Evolutionary conservation across 2,113 vertebrate species (phyloP), one percentile per base, ranked within the genome.

Genomic region (Casuarius casuarius): DNA sequence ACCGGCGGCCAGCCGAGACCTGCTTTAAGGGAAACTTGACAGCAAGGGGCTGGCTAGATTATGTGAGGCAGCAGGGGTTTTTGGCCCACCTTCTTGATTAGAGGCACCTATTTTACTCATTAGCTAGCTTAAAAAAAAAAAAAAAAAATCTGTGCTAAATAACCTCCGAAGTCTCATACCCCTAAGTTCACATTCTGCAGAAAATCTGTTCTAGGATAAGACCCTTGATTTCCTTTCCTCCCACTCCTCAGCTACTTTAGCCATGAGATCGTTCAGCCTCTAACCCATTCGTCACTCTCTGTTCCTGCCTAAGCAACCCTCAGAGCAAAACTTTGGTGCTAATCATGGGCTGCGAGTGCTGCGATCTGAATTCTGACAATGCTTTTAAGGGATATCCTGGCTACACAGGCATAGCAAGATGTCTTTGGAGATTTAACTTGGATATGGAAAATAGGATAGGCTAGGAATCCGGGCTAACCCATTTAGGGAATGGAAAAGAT

Each of bases 371-470:
- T 81, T 84, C 92, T 87, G 87, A 94, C 63, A 85, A 38, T 21
- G 46, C 38, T 91, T 94, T 88, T 81, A 61, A 94, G 71, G 63
- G 58, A 44, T 54, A 91, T 44, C 25, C 26, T 15, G 62, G 81
- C 52, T 89, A 52, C 58, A 87, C 2, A 68, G 65, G n/a, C 1
- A 0, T 35, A 77, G 66, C 63, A 80, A 59, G 61, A 52, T 40
- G 31, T 51, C 84, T 90, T 84, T 88, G n/a, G 87, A 95, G 68
- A 90, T 89, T 93, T 88, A 42, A 49, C 26, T 94, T 77, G 80
- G 54, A 56, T 62, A 70, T 67, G n/a, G 79, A 93, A 95, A 95
- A 89, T 42, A 93, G 48, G 46, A 85, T 95, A 84, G 77, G 22
- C 17, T 77, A 42, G 74, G 77, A 93, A 84, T 92, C 44, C 70